Conservation (phyloP, 1,140 invertebrate genomes). For the Bombus confusus region DNA sequence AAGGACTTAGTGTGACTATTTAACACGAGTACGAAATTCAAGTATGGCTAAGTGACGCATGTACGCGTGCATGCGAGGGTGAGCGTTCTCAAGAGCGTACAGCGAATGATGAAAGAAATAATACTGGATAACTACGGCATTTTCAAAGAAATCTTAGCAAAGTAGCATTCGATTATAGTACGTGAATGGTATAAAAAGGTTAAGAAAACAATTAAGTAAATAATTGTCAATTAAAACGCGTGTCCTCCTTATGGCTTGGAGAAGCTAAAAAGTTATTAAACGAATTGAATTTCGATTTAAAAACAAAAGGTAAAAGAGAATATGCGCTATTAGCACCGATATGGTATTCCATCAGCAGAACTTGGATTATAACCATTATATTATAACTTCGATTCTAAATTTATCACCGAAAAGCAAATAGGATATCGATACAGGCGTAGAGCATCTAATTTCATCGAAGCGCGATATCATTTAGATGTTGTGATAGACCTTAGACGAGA, state of each 20-base stretch:
- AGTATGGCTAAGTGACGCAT: neutral
- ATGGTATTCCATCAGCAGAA: neutral
- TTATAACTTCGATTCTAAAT: neutral
- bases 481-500: neutral
- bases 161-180: neutral
- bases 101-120: neutral
- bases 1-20: neutral
- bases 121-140: neutral
- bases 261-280: neutral
- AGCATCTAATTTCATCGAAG: conserved; percentile 18
- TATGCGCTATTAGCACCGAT: too few species aligned
- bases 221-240: neutral
- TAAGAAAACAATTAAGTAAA: neutral
- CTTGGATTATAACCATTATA: too few species aligned
- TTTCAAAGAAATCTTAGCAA: neutral
- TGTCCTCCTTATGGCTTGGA: neutral
- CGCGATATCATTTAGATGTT: conserved; percentile 4
- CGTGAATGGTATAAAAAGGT: neutral
- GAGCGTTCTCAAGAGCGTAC: neutral
- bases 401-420: neutral
- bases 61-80: neutral
- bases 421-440: neutral
- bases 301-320: too few species aligned
- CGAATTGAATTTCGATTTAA: neutral
- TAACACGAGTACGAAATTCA: neutral